Conservation (phyloP, 2,113 vertebrate species). For the Sphaerodactylus townsendi region DNA sequence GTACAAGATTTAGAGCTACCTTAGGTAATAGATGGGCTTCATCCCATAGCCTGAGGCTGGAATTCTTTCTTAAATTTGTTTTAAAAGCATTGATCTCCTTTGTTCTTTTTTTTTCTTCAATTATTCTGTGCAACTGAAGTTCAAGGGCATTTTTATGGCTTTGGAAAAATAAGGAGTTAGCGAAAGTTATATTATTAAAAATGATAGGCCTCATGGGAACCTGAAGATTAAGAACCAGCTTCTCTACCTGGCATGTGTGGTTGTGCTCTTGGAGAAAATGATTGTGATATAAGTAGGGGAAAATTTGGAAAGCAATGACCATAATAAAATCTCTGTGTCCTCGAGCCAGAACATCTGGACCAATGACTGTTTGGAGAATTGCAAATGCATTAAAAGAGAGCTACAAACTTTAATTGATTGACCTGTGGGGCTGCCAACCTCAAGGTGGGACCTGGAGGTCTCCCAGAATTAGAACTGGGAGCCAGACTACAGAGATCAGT, state of each 20-base stretch:
- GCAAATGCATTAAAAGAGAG: neutral
- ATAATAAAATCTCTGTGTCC: constrained; percentile 1
- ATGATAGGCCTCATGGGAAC: neutral
- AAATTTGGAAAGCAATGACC: neutral
- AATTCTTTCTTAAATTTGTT: constrained; percentile 1
- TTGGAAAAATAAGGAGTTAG: neutral
- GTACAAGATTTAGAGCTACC: constrained; percentile 16
- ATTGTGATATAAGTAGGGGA: constrained; percentile 3
- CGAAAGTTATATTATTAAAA: constrained; percentile 30
- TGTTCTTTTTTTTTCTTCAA: constrained; percentile 10
- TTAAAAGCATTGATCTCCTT: neutral
- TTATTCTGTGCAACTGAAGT: neutral
- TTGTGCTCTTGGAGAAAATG: neutral
- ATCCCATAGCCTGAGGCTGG: neutral
- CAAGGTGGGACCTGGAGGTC: too few relatives aligned
- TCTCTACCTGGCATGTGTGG: neutral
- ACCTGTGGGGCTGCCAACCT: neutral
- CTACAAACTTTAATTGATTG: neutral
- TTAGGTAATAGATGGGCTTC: constrained; percentile 12
- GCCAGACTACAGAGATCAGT: too few relatives aligned
- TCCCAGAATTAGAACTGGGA: too few relatives aligned
- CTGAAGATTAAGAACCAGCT: neutral
- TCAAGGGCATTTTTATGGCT: constrained; percentile 6
- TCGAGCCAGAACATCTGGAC: constrained; percentile 6
- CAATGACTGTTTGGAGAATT: neutral